Percentiles rank a stretch among this genome's conserved stretches.
phyloP scores from a whole-genome alignment of 2,888 invertebrate species.

The Cephus sareptanus region DNA sequence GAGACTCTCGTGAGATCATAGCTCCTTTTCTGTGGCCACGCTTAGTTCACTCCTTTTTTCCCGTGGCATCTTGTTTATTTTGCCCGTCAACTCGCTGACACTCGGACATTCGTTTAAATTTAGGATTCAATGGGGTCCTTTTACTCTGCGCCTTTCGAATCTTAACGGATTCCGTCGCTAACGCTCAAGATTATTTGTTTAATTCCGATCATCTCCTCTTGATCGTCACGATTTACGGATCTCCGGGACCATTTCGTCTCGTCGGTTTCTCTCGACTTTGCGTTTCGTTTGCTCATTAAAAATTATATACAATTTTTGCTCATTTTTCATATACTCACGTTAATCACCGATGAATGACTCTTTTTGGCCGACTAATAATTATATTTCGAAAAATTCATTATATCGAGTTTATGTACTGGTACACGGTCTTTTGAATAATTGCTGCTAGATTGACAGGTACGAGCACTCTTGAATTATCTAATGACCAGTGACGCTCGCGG shows the following conservation, averaged over 20 bases:
- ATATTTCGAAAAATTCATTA: background rate
- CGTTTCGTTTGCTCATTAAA: background rate
- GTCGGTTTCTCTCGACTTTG: background rate
- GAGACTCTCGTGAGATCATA: slow-evolving; percentile 11
- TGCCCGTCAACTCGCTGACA: slow-evolving; percentile 60
- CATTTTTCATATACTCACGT: background rate
- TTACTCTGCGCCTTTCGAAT: slow-evolving; percentile 58
- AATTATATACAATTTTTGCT: background rate
- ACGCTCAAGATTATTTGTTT: slow-evolving; percentile 59
- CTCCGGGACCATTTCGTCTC: slow-evolving; percentile 20
- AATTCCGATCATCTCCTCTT: slow-evolving; percentile 41
- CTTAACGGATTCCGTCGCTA: slow-evolving; percentile 55
- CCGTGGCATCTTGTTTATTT: slow-evolving; percentile 61
- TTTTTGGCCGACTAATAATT: background rate
- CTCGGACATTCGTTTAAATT: slow-evolving; percentile 64
- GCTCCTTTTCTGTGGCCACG: slow-evolving; percentile 13
- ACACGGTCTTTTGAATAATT: background rate
- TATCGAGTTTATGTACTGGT: background rate
- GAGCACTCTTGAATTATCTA: background rate
- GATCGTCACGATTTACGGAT: slow-evolving; percentile 6
- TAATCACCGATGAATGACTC: background rate
- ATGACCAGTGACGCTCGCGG: background rate
- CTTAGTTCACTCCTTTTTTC: slow-evolving; percentile 10
- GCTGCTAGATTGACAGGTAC: background rate
- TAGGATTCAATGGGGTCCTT: slow-evolving; percentile 67